Base-by-base conservation (phyloP, 2,888 invertebrate genomes). In the Notodonta ziczac region DNA sequence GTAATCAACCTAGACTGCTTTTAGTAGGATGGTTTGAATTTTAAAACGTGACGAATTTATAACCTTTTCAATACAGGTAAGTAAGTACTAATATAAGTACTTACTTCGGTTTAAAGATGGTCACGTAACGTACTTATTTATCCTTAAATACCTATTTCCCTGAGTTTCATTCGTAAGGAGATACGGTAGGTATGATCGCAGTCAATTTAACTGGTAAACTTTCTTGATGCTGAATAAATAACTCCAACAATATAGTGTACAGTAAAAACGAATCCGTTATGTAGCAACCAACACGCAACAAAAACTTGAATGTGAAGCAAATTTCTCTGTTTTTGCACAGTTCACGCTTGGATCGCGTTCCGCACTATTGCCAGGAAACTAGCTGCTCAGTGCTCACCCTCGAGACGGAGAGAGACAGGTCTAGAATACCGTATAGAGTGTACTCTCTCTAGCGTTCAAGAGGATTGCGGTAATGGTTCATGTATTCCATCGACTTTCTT, bases 281-380 rank as follows among this genome's bases (percentile, higher is more conserved):
- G 80, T 81, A 81, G 79, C 83, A 81, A 86, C 85, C 73, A 83
- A 82, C 84, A 85, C 84, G 81, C 83, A 81, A 80, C 82, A 87
- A 88, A 87, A 87, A 87, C 81, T 78, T 72, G 78, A 74, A 80
- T 77, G 78, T 81, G 74, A 76, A 80, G 87, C 81, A 84, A 89
- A 89, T 89, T 90, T 89, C 89, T 88, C 88, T 76, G 78, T 88
- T 89, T 88, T 88, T 87, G 83, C 83, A 70, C 77, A 73, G 80
- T 85, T 86, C 85, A 86, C 82, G 86, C 82, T 85, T 83, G 82
- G 82, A 83, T 85, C 84, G 82, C 84, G 85, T 84, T 87, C 84
- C 83, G 83, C 81, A 69, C 80, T 83, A 77, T 80, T 81, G 78
- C 76, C 80, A 79, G 78, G 81, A 80, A 80, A 82, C 77, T 76